Conservation (phyloP, 2,888 invertebrate species). For the Nowickia ferox region DNA sequence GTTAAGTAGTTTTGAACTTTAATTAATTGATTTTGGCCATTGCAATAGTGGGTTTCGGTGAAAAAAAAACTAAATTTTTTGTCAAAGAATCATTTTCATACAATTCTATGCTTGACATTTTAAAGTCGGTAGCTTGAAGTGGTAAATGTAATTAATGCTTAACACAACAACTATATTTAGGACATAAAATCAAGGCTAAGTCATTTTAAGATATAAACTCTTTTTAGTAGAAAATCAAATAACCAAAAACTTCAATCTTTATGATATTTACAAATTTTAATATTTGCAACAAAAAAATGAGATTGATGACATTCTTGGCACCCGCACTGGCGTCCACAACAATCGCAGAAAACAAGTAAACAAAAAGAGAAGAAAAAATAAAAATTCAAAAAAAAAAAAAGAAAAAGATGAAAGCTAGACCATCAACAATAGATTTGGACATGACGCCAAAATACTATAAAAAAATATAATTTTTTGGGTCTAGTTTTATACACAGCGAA, state of each 20-base stretch:
- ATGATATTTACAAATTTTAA: constrained; percentile 38
- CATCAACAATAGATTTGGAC: constrained; percentile 65
- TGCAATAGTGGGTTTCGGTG: no score
- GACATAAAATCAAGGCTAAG: no score
- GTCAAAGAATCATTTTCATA: no score
- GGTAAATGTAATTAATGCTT: no score
- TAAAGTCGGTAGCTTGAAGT: no score
- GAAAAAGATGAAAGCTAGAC: constrained; percentile 54
- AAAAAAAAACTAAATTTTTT: no score
- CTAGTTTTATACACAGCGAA: constrained; percentile 34
- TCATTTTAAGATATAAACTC: neutral
- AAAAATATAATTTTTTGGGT: constrained; percentile 53
- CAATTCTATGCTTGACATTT: no score
- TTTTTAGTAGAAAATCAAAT: constrained; percentile 17
- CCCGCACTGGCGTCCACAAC: constrained; percentile 65
- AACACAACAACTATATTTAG: no score
- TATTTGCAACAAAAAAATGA: constrained; percentile 41
- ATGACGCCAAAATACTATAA: constrained; percentile 66
- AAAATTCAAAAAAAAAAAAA: neutral
- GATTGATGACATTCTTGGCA: constrained; percentile 70
- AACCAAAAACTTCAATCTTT: constrained; percentile 3
- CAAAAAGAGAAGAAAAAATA: neutral
- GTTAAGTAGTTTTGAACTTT: no score
- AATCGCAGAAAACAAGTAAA: constrained; percentile 42
- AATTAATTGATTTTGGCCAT: no score